phyloP scores from a whole-genome alignment of 2,888 invertebrate genomes.

The Laspeyria flexula region DNA sequence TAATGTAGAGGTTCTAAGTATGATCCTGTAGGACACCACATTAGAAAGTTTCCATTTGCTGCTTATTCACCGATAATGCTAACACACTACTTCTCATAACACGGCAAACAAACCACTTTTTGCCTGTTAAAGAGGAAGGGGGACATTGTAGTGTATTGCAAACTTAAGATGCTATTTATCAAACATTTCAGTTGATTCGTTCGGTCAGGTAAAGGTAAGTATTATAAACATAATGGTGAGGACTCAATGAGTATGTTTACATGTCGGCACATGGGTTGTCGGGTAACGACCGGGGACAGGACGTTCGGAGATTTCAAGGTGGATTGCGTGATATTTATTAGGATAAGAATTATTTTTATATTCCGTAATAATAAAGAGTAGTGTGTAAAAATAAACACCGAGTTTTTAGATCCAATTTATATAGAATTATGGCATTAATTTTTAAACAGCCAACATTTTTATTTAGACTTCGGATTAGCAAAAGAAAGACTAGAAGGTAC shows the following conservation, averaged over 20 bases:
- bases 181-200: conserved; percentile 27
- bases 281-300: conserved; percentile 17
- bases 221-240: conserved; percentile 41
- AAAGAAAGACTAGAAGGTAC: no score
- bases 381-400: no score
- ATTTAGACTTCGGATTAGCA: no score
- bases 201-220: conserved; percentile 45
- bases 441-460: no score
- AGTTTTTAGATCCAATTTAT: no score
- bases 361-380: no score
- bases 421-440: no score
- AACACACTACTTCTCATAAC: no score
- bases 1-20: neutral
- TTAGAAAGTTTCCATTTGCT: no score
- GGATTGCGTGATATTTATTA: neutral
- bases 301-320: conserved; percentile 23
- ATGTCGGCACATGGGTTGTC: conserved; percentile 45
- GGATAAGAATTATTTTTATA: no score
- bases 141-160: conserved; percentile 3
- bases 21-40: neutral
- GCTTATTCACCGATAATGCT: no score
- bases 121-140: neutral
- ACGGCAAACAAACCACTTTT: no score
- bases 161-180: conserved; percentile 35
- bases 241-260: conserved; percentile 51